Base-by-base conservation (phyloP, 92 coral and sea anemone species). In the Meandrina meandrites region DNA sequence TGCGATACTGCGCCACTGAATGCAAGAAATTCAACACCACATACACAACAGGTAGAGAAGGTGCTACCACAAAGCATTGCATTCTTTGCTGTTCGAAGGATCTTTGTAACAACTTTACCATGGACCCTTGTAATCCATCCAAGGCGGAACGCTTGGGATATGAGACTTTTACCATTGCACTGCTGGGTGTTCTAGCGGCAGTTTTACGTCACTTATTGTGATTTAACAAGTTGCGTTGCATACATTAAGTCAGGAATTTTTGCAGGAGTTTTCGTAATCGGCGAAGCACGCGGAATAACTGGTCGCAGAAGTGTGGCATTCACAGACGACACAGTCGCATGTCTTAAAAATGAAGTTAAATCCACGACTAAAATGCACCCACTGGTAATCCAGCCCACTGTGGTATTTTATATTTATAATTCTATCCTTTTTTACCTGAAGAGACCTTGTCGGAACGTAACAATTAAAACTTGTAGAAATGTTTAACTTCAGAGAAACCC, bases 91-190 rank as follows among this genome's bases (percentile, higher is more conserved):
- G 93, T 36, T 36, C 80, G n/a, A 42, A 58, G 17, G 82, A 91
- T 40, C 69, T 73, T 9, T 91, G 93, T 64, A 91, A 91, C 83
- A 79, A 88, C 83, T 34, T 71, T 12, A 51, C 76, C 14, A 64
- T 82, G 4, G 93, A 91, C 67, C 91, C 91, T 37, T 91, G 93
- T 60, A 79, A 75, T 27, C 88, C 88, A 30, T 85, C 88, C 48
- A 66, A 27, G 62, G 82, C 48, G 36, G 60, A 56, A 64, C 75
- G 30, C 30, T 12, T 76, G 66, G 72, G 42, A 48, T 34, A 10
- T 31, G 60, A 45, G 28, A 64, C 53, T 10, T 28, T 76, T 3
- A 62, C 30, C 19, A 21, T 64, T 16, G 24, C 60, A 76, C 54
- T 60, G 15, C 81, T 85, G 34, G 56, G 82, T 45, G 76, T 76